These are phyloP conservation scores for Caranx ignobilis DNA, from an alignment of 2,113 vertebrate genomes.

Conservation along the genomic window DNA sequence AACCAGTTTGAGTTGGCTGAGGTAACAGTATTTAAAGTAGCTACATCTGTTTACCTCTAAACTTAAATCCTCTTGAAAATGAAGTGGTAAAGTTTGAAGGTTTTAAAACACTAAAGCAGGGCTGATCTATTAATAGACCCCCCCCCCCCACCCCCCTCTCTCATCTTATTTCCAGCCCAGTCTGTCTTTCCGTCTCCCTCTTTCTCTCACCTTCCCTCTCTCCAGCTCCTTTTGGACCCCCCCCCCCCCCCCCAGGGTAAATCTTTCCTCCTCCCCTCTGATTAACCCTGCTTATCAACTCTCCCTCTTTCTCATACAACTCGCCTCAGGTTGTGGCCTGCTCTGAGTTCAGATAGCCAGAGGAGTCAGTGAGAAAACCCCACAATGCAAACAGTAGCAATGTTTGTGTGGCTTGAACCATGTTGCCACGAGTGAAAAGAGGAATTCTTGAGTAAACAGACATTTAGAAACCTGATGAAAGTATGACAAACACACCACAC, in stretches of 20 bases:
- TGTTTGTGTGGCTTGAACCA: slow-evolving; percentile 7
- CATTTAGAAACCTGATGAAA: slow-evolving; percentile 15
- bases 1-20: too few relatives aligned
- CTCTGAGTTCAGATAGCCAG: slow-evolving; percentile 3
- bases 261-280: slow-evolving; percentile 4
- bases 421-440: slow-evolving; percentile 61
- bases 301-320: not conserved
- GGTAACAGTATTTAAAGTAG: not conserved
- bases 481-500: not conserved
- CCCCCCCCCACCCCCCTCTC: slow-evolving; percentile 17
- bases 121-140: not conserved
- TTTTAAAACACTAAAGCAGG: not conserved
- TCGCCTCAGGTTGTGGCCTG: slow-evolving; percentile 29
- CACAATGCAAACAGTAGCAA: slow-evolving; percentile 23
- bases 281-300: slow-evolving; percentile 7
- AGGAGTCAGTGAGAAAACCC: slow-evolving; percentile 1
- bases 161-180: slow-evolving; percentile 27
- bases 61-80: not conserved
- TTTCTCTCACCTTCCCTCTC: not conserved
- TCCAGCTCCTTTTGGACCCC: not conserved
- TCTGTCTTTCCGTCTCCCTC: slow-evolving; percentile 13
- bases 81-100: not conserved
- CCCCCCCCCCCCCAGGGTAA: not conserved
- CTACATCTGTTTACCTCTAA: not conserved
- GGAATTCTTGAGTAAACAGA: slow-evolving; percentile 63